phyloP scores from a whole-genome alignment of 2,113 vertebrate species.

The Vicugna pacos region DNA sequence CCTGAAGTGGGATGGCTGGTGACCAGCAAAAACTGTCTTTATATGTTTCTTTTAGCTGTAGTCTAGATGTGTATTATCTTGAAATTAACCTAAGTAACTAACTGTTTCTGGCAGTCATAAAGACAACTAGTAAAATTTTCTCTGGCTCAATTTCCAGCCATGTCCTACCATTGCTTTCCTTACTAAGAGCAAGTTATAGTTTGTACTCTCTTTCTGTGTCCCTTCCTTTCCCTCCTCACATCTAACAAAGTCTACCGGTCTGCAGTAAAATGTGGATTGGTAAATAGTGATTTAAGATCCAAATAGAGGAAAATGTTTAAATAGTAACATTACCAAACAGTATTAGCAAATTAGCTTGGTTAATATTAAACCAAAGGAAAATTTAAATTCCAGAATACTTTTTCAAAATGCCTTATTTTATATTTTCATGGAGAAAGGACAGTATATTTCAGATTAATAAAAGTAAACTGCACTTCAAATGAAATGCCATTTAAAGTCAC shows the following conservation, averaged over 20 bases:
- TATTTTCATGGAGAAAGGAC: neutral
- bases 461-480: conserved; percentile 5
- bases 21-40: neutral
- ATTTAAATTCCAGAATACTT: conserved; percentile 18
- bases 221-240: neutral
- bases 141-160: neutral
- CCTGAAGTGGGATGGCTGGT: neutral
- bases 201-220: neutral
- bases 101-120: neutral
- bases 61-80: neutral
- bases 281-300: neutral
- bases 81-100: neutral
- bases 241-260: neutral
- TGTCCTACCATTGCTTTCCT: neutral
- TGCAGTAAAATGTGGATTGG: neutral
- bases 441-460: neutral
- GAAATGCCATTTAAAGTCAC: neutral
- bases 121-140: neutral
- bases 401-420: conserved; percentile 28
- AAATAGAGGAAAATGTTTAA: neutral
- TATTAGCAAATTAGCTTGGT: neutral
- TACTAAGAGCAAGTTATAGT: neutral
- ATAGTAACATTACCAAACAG: neutral
- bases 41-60: neutral
- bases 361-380: conserved; percentile 6